Evolutionary conservation across 1,140 invertebrate genomes (phyloP).

Genomic region (Pogonus chalceus): DNA sequence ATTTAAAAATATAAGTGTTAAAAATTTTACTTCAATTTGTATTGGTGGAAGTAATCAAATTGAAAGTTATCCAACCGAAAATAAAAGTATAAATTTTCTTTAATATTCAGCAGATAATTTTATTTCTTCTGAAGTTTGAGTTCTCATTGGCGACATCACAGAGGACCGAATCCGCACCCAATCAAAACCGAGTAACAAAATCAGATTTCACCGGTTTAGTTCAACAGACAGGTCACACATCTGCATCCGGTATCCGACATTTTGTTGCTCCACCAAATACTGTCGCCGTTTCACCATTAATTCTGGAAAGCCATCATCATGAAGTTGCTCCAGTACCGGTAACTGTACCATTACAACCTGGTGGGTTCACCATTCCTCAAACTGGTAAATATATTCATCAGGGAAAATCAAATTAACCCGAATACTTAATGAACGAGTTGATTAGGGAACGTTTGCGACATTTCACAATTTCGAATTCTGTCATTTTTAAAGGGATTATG

Average conservation of each 20-base stretch:
- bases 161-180: neutral
- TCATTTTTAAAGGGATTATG: too few species aligned
- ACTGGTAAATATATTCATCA: slow-evolving; percentile 3
- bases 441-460: neutral
- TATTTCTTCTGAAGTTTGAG: neutral
- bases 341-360: neutral
- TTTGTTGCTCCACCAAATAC: neutral
- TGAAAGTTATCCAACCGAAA: too few species aligned
- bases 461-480: neutral
- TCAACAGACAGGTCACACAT: neutral
- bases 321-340: too few species aligned
- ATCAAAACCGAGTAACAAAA: neutral
- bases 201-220: neutral
- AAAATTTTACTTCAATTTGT: too few species aligned
- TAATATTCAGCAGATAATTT: too few species aligned
- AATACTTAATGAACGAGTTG: slow-evolving; percentile 1
- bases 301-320: slow-evolving; percentile 1
- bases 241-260: neutral
- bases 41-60: too few species aligned
- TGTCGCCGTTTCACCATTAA: neutral
- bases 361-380: neutral
- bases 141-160: neutral
- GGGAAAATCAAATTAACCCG: slow-evolving; percentile 1
- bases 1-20: too few species aligned
- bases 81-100: too few species aligned